These are phyloP conservation scores for Vipera ursinii DNA, from an alignment of 2,797 vertebrate genomes.

Conservation along the genomic window DNA sequence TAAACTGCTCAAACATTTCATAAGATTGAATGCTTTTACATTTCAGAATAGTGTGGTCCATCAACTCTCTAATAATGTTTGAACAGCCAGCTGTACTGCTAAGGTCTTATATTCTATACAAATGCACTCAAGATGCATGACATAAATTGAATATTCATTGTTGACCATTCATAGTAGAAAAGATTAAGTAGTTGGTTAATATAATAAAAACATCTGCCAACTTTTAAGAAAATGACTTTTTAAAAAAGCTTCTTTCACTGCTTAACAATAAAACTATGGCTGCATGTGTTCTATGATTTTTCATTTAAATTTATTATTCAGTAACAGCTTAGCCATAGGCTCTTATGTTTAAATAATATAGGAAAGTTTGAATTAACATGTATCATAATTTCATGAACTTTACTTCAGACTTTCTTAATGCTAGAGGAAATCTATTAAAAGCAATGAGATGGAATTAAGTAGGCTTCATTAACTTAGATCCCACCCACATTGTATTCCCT, in stretches of 20 bases:
- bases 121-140: neutral
- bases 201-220: neutral
- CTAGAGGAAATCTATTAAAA: neutral
- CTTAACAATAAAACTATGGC: neutral
- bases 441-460: neutral
- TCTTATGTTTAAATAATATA: neutral
- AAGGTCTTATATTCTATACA: neutral
- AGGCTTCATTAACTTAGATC: neutral
- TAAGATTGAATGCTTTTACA: neutral
- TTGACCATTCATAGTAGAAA: slow-evolving; percentile 16
- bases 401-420: neutral
- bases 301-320: neutral
- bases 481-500: neutral
- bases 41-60: neutral
- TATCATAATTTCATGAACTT: neutral
- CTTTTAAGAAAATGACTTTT: neutral
- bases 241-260: neutral
- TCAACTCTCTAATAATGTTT: neutral
- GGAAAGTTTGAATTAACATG: neutral
- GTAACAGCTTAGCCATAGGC: neutral
- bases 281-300: neutral
- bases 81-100: neutral
- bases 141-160: slow-evolving; percentile 11
- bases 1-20: neutral
- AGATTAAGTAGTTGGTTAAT: neutral